Evolutionary conservation across 2,888 invertebrate species (phyloP), one percentile per base, ranked within the genome.

Genomic region (Agrilus mali): DNA sequence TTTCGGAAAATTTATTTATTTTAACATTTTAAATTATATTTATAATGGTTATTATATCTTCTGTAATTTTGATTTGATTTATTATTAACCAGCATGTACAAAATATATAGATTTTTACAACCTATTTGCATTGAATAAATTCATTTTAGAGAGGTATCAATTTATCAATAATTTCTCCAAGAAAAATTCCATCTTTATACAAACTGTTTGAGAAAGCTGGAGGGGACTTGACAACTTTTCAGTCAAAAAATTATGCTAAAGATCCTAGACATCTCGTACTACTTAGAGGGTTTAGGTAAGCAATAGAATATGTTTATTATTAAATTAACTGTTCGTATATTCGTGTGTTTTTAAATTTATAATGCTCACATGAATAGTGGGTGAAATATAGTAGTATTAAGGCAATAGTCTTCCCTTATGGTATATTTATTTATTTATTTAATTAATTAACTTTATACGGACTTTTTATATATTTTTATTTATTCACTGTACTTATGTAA

Each of bases 141-240:
- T 52, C 48, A 46, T 71, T 72, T 36, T 65, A 82, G 75, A 78
- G 83, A 45, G 86, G 82, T 36, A 84, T 89, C 27, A 83, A 87
- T 60, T 69, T 95, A 36, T 94, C 94, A 0, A 79, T 95, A 32
- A 78, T 93, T 42, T 86, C 90, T 0, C 92, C 95, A 1, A 73
- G 93, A 38, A 89, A 92, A 63, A 82, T 93, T 53, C 85, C 92
- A 1, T 79, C 85, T 0, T 66, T 95, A 2, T 84, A 85, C 53
- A 85, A 88, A 58, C 67, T 95, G 6, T 95, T 86, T 67, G 92
- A 94, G 63, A 88, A 86, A 61, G 86, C 89, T 2, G 90, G 90
- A 7, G 89, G 90, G 0, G 92, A 92, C 64, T 69, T 87, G 41
- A 77, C 74, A 39, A 74, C 81, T 0, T 80, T 84, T 0, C 82